phyloP scores from a whole-genome alignment of 2,797 vertebrate species.

The Microtus obscurus region DNA sequence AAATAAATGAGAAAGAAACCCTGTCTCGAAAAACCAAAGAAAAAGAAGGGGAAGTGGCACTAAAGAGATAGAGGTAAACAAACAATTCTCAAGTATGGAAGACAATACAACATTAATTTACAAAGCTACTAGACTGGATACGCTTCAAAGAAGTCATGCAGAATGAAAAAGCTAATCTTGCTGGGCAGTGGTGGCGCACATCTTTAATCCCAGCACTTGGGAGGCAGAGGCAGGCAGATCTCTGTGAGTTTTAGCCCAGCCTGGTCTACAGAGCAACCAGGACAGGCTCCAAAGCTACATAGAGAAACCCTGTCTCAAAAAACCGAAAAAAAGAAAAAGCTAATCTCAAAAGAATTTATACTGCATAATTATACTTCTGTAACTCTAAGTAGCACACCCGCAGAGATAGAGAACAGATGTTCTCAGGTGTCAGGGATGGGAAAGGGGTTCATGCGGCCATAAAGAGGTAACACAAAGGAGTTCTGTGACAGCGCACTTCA shows the following conservation, averaged over 20 bases:
- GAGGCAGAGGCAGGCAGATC: too few relatives aligned
- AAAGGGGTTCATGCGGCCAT: not conserved
- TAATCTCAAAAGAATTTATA: not conserved
- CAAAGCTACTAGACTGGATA: not conserved
- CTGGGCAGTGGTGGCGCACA: too few relatives aligned
- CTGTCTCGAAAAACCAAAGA: too few relatives aligned
- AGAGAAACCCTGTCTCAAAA: too few relatives aligned
- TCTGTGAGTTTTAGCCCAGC: too few relatives aligned
- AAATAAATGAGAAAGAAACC: too few relatives aligned
- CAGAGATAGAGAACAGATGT: not conserved
- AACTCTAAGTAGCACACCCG: not conserved
- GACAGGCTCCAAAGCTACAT: too few relatives aligned
- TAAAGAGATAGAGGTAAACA: not conserved
- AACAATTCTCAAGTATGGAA: not conserved
- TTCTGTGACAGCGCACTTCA: not conserved
- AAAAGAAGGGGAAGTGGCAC: not conserved
- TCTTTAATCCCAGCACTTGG: too few relatives aligned
- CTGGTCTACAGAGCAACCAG: too few relatives aligned
- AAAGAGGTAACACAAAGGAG: not conserved
- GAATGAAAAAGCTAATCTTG: not conserved
- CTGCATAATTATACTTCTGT: not conserved
- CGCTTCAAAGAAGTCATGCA: slow-evolving; percentile 11
- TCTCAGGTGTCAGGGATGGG: not conserved
- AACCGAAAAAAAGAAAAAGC: not conserved
- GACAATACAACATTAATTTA: not conserved